Conservation (phyloP, 2,797 vertebrate genomes). For the Mormyrops boulengeri region DNA sequence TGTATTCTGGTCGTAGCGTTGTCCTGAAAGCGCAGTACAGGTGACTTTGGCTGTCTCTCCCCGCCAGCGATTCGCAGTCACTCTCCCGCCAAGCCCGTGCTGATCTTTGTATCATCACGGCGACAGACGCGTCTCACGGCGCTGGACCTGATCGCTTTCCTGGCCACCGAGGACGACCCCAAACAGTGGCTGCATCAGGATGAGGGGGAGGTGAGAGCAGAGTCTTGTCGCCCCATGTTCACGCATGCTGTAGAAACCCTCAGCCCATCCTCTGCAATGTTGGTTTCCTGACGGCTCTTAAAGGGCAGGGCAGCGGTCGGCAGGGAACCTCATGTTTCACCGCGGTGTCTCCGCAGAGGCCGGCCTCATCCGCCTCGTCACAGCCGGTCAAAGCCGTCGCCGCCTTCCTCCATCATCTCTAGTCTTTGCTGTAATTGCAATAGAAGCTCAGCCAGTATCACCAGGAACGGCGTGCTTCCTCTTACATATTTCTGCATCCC, state of each 20-base stretch:
- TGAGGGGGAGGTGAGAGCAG: slow-evolving; percentile 78
- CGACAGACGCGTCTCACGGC: slow-evolving; percentile 93
- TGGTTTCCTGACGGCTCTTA: background rate
- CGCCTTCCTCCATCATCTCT: slow-evolving; percentile 29
- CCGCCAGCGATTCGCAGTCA: slow-evolving; percentile 85
- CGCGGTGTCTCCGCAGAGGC: background rate
- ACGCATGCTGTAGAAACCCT: background rate
- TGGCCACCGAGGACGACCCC: slow-evolving; percentile 92
- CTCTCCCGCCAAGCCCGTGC: slow-evolving; percentile 91
- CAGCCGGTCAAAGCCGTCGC: slow-evolving; percentile 25
- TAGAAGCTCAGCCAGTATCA: slow-evolving; percentile 33
- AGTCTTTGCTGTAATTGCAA: slow-evolving; percentile 48
- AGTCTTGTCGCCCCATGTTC: background rate
- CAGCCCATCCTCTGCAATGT: background rate
- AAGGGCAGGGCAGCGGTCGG: background rate
- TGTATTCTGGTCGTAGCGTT: background rate
- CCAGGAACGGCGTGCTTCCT: slow-evolving; percentile 43
- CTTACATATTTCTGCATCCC: slow-evolving; percentile 46
- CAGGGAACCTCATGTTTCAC: background rate
- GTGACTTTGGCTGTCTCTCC: slow-evolving; percentile 12
- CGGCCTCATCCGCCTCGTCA: background rate
- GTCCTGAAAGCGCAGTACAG: slow-evolving; percentile 26
- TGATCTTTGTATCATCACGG: slow-evolving; percentile 95
- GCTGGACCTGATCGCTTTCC: slow-evolving; percentile 88
- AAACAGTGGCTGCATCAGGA: slow-evolving; percentile 99